Evolutionary conservation across 2,888 invertebrate species (phyloP), one percentile per base, ranked within the genome.

Genomic region (Tuberolachnus salignus): DNA sequence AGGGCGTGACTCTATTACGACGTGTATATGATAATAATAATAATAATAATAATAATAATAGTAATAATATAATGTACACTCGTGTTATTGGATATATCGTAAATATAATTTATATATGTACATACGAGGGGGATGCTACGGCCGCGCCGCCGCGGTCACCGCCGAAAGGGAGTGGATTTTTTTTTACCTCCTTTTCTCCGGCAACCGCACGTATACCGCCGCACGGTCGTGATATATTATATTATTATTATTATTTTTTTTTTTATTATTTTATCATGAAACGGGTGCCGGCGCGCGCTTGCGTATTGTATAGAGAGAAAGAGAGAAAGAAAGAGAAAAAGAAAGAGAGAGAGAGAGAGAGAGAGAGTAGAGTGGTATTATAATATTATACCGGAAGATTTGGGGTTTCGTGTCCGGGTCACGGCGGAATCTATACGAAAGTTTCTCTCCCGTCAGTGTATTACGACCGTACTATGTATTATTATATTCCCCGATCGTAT

Each of bases 381-480:
- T n/a, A n/a, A n/a, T n/a, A 10, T n/a, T 61, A 67, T 59, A 75
- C 67, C 78, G 67, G 75, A 42, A 26, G 34, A 51, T 78, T 78
- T 78, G 67, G 67, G 78, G 67, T 67, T 78, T 78, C 67, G 34
- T 78, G 64, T 66, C 57, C 78, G 67, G 63, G 51, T 63, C 63
- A 63, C 26, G 59, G 26, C 23, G 51, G 16, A 16, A 26, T 21
- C 21, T 55, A 23, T 21, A 53, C 51, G 67, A 75, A 78, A 78
- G 67, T 69, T 78, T 67, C 69, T 53, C 8, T 14, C 14, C n/a
- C 14, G 21, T 44, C 14, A 3, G 46, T 46, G 10, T 46, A 13
- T 46, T 21, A 11, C 57, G 19, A 1, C 46, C 34, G 49, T 59
- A 42, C 1, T 63, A 55, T 19, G n/a, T 55, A 46, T 57, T 55